Percentiles rank a stretch among this genome's conserved stretches.
These are phyloP conservation scores for Sinodicranocentrus sp. DNA, from an alignment of 2,888 invertebrate genomes.

Conservation along the genomic window DNA sequence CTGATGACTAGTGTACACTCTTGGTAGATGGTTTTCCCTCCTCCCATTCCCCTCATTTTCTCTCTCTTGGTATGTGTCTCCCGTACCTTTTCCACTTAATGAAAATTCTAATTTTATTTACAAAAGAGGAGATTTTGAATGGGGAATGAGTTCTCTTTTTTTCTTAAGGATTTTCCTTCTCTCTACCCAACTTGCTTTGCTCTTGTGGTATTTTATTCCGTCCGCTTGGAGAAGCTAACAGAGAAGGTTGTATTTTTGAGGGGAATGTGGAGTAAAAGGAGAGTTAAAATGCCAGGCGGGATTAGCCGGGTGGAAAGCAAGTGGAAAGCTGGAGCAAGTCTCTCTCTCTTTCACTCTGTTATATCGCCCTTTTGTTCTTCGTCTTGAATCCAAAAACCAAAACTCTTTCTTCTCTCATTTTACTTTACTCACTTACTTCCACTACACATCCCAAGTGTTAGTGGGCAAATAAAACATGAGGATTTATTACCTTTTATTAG, in stretches of 20 bases:
- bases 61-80: conserved; percentile 59
- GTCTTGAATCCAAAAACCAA: conserved; percentile 54
- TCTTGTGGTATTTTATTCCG: conserved; percentile 52
- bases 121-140: conserved; percentile 68
- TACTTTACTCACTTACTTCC: conserved; percentile 64
- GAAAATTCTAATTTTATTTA: conserved; percentile 69
- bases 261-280: conserved; percentile 40
- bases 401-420: conserved; percentile 61
- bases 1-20: conserved; percentile 25
- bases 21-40: conserved; percentile 5
- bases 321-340: conserved; percentile 58
- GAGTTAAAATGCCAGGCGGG: conserved; percentile 68
- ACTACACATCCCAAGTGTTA: conserved; percentile 70
- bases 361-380: conserved; percentile 50
- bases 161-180: conserved; percentile 19
- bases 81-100: conserved; percentile 70
- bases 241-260: conserved; percentile 37
- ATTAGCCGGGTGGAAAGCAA: conserved; percentile 68
- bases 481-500: conserved; percentile 71
- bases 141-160: conserved; percentile 54
- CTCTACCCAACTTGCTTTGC: conserved; percentile 7
- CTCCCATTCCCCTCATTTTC: conserved; percentile 39
- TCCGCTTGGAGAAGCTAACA: not conserved
- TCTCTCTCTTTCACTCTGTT: conserved; percentile 10
- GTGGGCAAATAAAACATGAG: conserved; percentile 70